Evolutionary conservation across 2,797 vertebrate species (phyloP), one percentile per base, ranked within the genome.

Genomic region (Monodelphis domestica): DNA sequence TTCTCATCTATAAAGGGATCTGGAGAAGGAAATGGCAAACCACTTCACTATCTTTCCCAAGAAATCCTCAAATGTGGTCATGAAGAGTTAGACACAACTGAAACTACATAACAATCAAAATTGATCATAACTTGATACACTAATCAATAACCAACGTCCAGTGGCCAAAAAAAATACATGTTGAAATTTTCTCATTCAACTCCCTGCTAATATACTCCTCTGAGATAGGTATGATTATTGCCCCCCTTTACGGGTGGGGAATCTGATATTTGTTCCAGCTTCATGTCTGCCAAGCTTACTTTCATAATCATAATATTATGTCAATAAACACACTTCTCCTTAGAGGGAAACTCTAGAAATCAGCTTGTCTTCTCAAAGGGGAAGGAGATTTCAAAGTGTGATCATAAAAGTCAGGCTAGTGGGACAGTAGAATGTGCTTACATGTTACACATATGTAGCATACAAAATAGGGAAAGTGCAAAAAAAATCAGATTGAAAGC

Each of bases 181-280:
- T 90, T 87, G 84, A 84, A 84, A 56, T 89, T 52, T n/a, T 55
- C 88, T 94, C 38, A 91, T 59, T 94, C 54, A 55, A 70, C 45
- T n/a, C 29, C 51, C 28, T 33, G 38, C n/a, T 84, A 84, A 45
- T 50, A 50, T 50, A 84, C n/a, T n/a, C n/a, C 59, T 63, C n/a
- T 63, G 59, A 63, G 4, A 12, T 24, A 78, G 63, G n/a, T 24
- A n/a, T n/a, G 38, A 70, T 70, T 70, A 70, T 38, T 70, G n/a
- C 5, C 2, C 70, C 70, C 21, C 45, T 78, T 78, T 78, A n/a
- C 70, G 45, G 21, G 45, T 78, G 70, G 24, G 38, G 70, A 78
- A 45, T n/a, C n/a, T 45, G 17, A 78, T 78, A 78, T 78, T 78
- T 45, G 12, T n/a, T 78, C 17, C 45, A 26, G 38, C 9, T 38